Percentiles rank a stretch among this genome's conserved stretches.
phyloP scores from a whole-genome alignment of 2,888 invertebrate genomes.

The Eudasyphora cyanicolor region DNA sequence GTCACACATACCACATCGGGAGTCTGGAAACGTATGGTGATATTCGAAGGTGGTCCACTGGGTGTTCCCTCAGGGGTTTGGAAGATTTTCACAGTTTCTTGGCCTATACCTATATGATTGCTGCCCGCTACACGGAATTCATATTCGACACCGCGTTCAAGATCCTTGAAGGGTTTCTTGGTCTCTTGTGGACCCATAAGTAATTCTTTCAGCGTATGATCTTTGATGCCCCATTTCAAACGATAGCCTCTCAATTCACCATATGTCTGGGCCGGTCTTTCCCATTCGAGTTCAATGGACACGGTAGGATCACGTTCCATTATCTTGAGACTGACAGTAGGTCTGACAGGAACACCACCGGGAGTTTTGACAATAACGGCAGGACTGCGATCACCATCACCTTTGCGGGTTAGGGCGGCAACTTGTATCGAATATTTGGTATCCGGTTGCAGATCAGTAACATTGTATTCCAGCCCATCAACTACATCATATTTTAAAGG shows the following conservation, averaged over 20 bases:
- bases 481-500: slow-evolving; percentile 93
- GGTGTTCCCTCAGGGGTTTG: slow-evolving; percentile 97
- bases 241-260: slow-evolving; percentile 94
- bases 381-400: slow-evolving; percentile 95
- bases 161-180: slow-evolving; percentile 87
- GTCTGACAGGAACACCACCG: slow-evolving; percentile 94
- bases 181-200: slow-evolving; percentile 86
- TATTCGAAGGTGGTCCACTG: slow-evolving; percentile 91
- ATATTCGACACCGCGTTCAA: slow-evolving; percentile 96
- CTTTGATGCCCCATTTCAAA: slow-evolving; percentile 92
- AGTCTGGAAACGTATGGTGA: slow-evolving; percentile 93
- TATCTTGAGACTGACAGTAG: slow-evolving; percentile 90
- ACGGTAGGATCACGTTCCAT: slow-evolving; percentile 93
- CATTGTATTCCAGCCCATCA: slow-evolving; percentile 90
- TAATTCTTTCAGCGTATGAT: slow-evolving; percentile 86
- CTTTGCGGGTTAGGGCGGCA: slow-evolving; percentile 96
- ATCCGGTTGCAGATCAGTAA: slow-evolving; percentile 95
- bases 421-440: slow-evolving; percentile 96
- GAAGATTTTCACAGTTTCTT: slow-evolving; percentile 94
- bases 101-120: slow-evolving; percentile 96
- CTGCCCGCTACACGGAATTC: slow-evolving; percentile 98
- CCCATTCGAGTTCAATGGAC: slow-evolving; percentile 95
- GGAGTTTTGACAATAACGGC: slow-evolving; percentile 94
- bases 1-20: slow-evolving; percentile 94
- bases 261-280: slow-evolving; percentile 92